phyloP scores from a whole-genome alignment of 2,797 vertebrate genomes.

The Sebastes vulpes region DNA sequence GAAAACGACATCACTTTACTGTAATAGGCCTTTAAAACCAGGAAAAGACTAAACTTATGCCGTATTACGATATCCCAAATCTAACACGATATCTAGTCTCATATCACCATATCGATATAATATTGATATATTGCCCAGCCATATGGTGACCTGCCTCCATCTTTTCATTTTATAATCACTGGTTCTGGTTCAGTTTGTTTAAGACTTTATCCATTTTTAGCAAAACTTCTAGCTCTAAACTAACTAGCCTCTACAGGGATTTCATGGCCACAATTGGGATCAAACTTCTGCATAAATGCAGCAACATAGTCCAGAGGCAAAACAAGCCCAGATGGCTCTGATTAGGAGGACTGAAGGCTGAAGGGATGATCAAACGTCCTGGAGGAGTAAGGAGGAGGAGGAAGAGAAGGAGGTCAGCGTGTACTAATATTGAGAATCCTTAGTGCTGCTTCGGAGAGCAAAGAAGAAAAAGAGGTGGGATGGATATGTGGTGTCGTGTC shows the following conservation, averaged over 20 bases:
- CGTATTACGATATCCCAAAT: too few relatives aligned
- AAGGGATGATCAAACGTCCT: conserved; percentile 45
- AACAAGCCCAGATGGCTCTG: conserved; percentile 38
- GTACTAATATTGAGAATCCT: background rate
- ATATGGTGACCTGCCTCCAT: background rate
- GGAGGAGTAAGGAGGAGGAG: background rate
- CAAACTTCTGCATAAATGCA: conserved; percentile 4
- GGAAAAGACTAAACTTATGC: too few relatives aligned
- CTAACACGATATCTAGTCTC: too few relatives aligned
- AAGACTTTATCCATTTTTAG: background rate
- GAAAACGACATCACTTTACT: too few relatives aligned
- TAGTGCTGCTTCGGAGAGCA: conserved; percentile 6
- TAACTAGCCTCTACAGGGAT: background rate
- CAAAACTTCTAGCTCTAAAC: background rate
- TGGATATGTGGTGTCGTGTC: background rate
- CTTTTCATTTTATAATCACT: background rate
- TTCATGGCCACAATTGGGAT: background rate
- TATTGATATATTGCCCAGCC: too few relatives aligned
- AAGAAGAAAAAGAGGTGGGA: background rate
- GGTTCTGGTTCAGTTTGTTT: background rate
- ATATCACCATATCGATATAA: too few relatives aligned
- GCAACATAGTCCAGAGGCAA: background rate
- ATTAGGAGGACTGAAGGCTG: conserved; percentile 33
- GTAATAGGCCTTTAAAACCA: too few relatives aligned
- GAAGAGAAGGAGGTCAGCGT: conserved; percentile 8